Conservation (phyloP, 2,113 vertebrate species). For the Notothenia coriiceps region DNA sequence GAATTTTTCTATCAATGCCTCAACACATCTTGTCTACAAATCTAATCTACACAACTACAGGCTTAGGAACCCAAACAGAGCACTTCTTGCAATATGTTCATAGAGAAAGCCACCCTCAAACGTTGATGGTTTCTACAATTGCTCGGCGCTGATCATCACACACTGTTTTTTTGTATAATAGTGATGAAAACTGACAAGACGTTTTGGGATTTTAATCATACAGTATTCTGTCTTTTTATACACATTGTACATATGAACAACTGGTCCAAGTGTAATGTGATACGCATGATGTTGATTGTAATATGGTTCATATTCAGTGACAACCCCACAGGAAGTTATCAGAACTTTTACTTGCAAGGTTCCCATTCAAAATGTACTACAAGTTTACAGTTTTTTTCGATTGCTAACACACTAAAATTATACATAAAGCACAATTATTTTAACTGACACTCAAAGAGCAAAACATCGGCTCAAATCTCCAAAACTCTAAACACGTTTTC, state of each 20-base stretch:
- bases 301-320: background rate
- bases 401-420: too few species aligned
- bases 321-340: background rate
- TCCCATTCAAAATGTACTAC: too few species aligned
- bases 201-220: background rate
- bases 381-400: too few species aligned
- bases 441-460: too few species aligned
- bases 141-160: constrained; percentile 6
- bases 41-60: constrained; percentile 69
- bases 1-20: constrained; percentile 69
- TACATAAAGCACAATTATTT: too few species aligned
- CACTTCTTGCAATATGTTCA: background rate
- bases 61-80: constrained; percentile 37
- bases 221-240: background rate
- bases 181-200: constrained; percentile 31
- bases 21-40: constrained; percentile 67
- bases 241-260: background rate
- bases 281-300: too few species aligned
- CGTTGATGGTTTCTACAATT: constrained; percentile 33
- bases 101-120: constrained; percentile 22
- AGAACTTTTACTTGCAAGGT: too few species aligned
- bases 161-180: background rate
- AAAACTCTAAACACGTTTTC: too few species aligned
- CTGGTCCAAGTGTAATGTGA: background rate
- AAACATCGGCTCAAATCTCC: too few species aligned